Evolutionary conservation across 2,113 vertebrate genomes (phyloP).

Genomic region (Monopterus albus): DNA sequence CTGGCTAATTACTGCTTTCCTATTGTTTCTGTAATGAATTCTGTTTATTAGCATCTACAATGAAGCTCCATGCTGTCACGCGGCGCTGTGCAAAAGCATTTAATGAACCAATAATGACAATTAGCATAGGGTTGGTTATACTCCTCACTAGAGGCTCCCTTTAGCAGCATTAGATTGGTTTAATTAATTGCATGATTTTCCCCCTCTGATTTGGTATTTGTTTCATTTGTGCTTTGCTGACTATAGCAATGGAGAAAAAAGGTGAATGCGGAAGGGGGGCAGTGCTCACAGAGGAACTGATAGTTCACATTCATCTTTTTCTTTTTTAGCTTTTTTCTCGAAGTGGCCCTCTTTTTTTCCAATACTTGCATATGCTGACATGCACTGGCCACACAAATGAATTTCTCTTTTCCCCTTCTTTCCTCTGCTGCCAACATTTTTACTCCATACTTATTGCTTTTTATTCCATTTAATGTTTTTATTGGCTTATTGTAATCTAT

Average conservation of each 20-base stretch:
- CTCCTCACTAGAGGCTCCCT: constrained; percentile 27
- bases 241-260: background rate
- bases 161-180: constrained; percentile 46
- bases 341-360: background rate
- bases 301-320: background rate
- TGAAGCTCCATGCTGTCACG: constrained; percentile 40
- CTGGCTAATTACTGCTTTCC: constrained; percentile 63
- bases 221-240: constrained; percentile 11
- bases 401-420: background rate
- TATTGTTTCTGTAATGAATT: constrained; percentile 69
- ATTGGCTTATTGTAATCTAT: constrained; percentile 25
- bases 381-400: background rate
- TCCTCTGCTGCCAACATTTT: background rate
- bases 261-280: background rate
- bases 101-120: constrained; percentile 50
- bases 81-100: constrained; percentile 50
- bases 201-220: background rate
- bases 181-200: constrained; percentile 63
- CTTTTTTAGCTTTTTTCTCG: background rate
- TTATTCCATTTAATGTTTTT: constrained; percentile 30
- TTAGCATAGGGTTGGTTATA: constrained; percentile 54
- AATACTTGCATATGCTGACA: background rate
- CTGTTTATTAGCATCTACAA: constrained; percentile 62
- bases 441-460: background rate
- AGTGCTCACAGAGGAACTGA: background rate